These are phyloP conservation scores for Vanessa atalanta DNA, from an alignment of 1,140 invertebrate species.

Conservation along the genomic window DNA sequence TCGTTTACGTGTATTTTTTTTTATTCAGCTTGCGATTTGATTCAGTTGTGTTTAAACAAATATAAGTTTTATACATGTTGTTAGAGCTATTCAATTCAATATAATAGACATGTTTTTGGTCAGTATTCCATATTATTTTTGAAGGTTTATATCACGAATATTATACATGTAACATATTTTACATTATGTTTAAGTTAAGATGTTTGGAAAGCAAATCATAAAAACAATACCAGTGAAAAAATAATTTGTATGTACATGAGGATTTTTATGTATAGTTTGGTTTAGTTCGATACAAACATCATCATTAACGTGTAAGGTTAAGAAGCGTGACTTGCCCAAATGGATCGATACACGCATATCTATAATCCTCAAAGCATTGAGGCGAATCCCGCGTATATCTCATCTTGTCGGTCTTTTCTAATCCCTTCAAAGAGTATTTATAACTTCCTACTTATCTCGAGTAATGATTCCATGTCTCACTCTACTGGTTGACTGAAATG, in stretches of 20 bases:
- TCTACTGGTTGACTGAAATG: not conserved
- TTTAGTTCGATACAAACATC: not conserved
- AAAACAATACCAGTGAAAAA: no score
- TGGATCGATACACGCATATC: conserved; percentile 70
- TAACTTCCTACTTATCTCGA: not conserved
- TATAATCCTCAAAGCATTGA: conserved; percentile 55
- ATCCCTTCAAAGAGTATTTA: not conserved
- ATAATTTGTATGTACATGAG: not conserved
- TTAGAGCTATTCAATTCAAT: no score
- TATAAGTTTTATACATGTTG: no score
- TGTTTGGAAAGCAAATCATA: no score
- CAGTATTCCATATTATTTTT: no score
- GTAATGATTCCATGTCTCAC: not conserved
- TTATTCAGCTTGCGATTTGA: no score
- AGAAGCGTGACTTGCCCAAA: conserved; percentile 60
- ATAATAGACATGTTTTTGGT: no score
- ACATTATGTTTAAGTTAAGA: no score
- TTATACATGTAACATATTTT: no score
- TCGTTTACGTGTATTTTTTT: no score
- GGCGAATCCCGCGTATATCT: conserved; percentile 49
- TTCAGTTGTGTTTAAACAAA: no score
- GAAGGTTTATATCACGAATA: no score
- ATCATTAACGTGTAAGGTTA: conserved; percentile 44
- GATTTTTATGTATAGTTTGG: not conserved
- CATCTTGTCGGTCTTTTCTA: not conserved